phyloP scores from a whole-genome alignment of 2,113 vertebrate species.

The Brachypodius melanocephalos region DNA sequence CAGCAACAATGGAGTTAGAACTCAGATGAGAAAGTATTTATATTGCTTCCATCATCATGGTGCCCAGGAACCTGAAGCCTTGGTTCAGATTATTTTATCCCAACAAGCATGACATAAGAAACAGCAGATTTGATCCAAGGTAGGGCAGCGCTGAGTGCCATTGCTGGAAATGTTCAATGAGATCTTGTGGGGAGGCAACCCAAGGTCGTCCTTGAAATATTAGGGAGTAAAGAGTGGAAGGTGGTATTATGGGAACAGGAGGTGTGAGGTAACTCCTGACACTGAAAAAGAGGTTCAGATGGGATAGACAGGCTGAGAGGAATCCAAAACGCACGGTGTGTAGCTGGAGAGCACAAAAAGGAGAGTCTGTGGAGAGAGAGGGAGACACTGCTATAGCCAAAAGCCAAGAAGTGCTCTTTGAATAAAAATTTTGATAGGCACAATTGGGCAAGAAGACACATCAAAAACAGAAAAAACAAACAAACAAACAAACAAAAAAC shows the following conservation, averaged over 20 bases:
- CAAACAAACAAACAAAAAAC: too few relatives aligned
- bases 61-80: neutral
- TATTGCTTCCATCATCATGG: neutral
- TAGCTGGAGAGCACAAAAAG: neutral
- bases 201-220: neutral
- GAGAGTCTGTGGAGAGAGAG: neutral
- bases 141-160: neutral
- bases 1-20: neutral
- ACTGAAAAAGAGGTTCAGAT: neutral
- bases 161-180: neutral
- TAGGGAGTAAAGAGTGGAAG: neutral
- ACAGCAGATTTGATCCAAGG: neutral
- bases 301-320: neutral
- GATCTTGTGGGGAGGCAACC: neutral
- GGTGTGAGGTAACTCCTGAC: neutral
- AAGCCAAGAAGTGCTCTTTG: neutral
- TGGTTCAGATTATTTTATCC: neutral
- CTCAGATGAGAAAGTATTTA: neutral
- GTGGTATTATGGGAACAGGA: accelerated
- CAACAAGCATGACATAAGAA: neutral
- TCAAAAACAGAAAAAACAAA: neutral
- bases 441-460: neutral
- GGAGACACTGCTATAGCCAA: neutral
- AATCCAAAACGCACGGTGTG: neutral
- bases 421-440: neutral